phyloP scores from a whole-genome alignment of 2,113 vertebrate species.

The Bufo bufo region DNA sequence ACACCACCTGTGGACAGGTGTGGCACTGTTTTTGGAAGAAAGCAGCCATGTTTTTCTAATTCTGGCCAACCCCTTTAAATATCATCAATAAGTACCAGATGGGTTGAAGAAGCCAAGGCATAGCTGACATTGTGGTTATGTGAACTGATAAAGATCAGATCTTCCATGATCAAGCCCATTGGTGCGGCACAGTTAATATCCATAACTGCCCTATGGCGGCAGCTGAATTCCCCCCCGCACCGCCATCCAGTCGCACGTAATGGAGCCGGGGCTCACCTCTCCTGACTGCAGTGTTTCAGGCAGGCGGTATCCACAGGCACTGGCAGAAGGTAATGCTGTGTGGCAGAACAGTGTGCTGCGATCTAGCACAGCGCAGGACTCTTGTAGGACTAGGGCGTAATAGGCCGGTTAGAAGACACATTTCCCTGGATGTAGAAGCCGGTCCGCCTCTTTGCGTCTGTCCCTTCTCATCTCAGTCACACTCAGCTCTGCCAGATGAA shows the following conservation, averaged over 20 bases:
- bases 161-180: not conserved
- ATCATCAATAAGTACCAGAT: not conserved
- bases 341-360: constrained; percentile 49
- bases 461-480: constrained; percentile 36
- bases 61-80: too few species aligned
- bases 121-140: not conserved
- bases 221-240: constrained; percentile 1
- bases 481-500: not conserved
- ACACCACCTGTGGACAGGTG: too few species aligned
- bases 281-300: constrained; percentile 36
- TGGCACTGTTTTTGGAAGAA: too few species aligned
- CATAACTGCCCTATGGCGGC: constrained; percentile 19
- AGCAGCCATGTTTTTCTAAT: too few species aligned
- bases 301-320: constrained; percentile 24
- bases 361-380: constrained; percentile 14
- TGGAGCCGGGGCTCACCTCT: constrained; percentile 26
- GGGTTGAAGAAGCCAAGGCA: not conserved
- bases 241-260: constrained; percentile 13
- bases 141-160: constrained; percentile 18
- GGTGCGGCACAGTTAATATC: not conserved
- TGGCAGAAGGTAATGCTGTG: constrained; percentile 44
- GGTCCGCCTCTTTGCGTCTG: constrained; percentile 26
- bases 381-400: constrained; percentile 33
- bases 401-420: constrained; percentile 44
- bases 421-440: constrained; percentile 38